Evolutionary conservation across 1,140 invertebrate genomes (phyloP), one percentile per base, ranked within the genome.

Genomic region (Hylyphantes graminicola): DNA sequence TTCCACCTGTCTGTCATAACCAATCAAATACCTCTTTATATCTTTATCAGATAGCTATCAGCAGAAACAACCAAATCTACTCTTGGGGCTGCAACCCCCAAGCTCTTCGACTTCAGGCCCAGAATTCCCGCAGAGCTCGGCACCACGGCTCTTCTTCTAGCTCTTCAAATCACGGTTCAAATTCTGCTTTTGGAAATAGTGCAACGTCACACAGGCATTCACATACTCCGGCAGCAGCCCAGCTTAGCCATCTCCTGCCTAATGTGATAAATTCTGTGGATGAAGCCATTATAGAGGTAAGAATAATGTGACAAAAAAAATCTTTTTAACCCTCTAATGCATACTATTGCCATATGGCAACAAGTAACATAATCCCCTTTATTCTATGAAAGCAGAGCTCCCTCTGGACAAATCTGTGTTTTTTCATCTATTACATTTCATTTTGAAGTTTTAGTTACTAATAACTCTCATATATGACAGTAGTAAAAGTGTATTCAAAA

Each of bases 11-110:
- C 1, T 35, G 35, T 35, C 35, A 35, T 35, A 35, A 35, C 35
- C 35, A 35, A 35, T 35, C 35, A 35, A 35, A 35, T 35, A 35
- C 17, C 21, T 35, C 6, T 75, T 48, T 61, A 3, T 6, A 48
- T 63, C 17, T 17, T 53, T 51, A 10, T 19, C 87, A 95, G 94
- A 89, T 95, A 87, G 94, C 93, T 67, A 91, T 95, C 72, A 93
- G 92, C 77, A 89, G 89, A 10, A 91, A 92, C 68, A 93, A 94
- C 87, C 91, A 92, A 87, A 89, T 96, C 13, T 95, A 93, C 87
- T 91, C 92, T 9, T 96, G 94, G 94, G 95, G 95, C 6, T 92
- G 92, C 53, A 95, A 94, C 89, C 95, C 94, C 0, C 93, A 95
- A 89, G 93, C 93, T 84, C 89, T 96, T 12, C 90, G 94, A 63